These are phyloP conservation scores for Drosophila sp. DNA, from an alignment of 1,140 invertebrate species.

Conservation along the genomic window DNA sequence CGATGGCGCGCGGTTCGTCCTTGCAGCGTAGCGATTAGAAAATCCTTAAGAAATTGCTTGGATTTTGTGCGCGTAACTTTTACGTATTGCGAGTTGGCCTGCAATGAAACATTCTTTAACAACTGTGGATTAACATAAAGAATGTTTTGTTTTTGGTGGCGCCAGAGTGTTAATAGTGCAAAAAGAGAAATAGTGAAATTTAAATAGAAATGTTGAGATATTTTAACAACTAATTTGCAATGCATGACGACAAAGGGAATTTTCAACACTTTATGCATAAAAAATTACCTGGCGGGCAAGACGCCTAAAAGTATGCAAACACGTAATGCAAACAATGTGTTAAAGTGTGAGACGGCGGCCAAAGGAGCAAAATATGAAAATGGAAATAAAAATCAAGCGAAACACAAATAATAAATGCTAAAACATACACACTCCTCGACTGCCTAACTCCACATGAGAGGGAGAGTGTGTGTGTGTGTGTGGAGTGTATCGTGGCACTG, in stretches of 20 bases:
- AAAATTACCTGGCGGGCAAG: conserved; percentile 47
- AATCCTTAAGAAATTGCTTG: conserved; percentile 7
- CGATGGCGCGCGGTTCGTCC: conserved; percentile 63
- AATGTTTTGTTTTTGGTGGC: conserved; percentile 38
- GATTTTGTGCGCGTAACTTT: conserved; percentile 45
- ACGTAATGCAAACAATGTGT: conserved; percentile 50
- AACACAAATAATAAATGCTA: conserved; percentile 46
- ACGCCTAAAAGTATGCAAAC: conserved; percentile 43
- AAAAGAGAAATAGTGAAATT: conserved; percentile 25
- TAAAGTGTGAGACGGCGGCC: conserved; percentile 24
- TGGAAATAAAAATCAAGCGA: conserved; percentile 26
- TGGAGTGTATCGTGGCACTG: conserved; percentile 22
- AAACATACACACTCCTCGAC: conserved; percentile 20
- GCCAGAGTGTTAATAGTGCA: background rate
- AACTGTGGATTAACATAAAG: conserved; percentile 76
- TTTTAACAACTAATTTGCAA: conserved; percentile 55
- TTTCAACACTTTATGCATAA: conserved; percentile 66
- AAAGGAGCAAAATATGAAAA: conserved; percentile 23
- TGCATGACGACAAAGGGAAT: conserved; percentile 53
- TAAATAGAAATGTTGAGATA: conserved; percentile 22
- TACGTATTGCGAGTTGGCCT: conserved; percentile 40
- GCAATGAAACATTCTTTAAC: conserved; percentile 62
- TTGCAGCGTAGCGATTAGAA: conserved; percentile 4
- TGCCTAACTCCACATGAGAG: background rate
- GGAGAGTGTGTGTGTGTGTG: background rate